These are phyloP conservation scores for Amphipoea oculea DNA, from an alignment of 2,888 invertebrate genomes.

Conservation along the genomic window DNA sequence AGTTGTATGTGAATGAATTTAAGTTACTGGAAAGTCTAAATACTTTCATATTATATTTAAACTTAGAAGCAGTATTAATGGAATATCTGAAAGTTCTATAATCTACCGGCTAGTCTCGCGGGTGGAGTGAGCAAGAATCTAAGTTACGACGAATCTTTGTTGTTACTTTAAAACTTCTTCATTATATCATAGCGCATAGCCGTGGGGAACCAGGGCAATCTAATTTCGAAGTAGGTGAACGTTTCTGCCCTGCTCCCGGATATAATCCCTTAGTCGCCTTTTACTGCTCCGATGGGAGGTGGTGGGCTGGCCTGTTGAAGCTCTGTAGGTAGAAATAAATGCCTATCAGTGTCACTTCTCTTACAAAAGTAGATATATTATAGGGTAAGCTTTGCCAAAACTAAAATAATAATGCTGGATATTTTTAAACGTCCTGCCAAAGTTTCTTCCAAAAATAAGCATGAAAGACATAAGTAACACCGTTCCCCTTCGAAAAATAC, in stretches of 20 bases:
- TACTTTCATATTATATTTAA: slow-evolving; percentile 5
- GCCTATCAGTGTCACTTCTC: slow-evolving; percentile 11
- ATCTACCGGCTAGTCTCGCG: slow-evolving; percentile 35
- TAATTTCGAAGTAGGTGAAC: slow-evolving; percentile 34
- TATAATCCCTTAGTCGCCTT: slow-evolving; percentile 40
- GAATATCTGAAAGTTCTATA: slow-evolving; percentile 38
- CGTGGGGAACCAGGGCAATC: slow-evolving; percentile 32
- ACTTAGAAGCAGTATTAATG: slow-evolving; percentile 9
- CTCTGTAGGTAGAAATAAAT: slow-evolving; percentile 1
- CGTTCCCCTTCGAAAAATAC: slow-evolving; percentile 3
- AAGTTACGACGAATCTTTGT: slow-evolving; percentile 45
- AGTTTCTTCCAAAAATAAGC: background rate
- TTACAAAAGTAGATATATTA: background rate
- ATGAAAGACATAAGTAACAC: background rate
- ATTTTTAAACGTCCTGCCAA: slow-evolving; percentile 1
- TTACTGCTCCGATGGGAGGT: slow-evolving; percentile 29
- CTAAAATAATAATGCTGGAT: background rate
- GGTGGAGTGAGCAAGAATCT: slow-evolving; percentile 40
- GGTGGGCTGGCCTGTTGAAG: slow-evolving; percentile 9
- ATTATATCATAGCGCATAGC: slow-evolving; percentile 41
- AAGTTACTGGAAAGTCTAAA: background rate
- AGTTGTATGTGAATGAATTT: background rate
- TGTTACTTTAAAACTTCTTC: slow-evolving; percentile 55
- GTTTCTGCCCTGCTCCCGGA: slow-evolving; percentile 24
- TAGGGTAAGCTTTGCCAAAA: background rate